Evolutionary conservation across 2,113 vertebrate genomes (phyloP), one percentile per base, ranked within the genome.

Genomic region (Entosphenus tridentatus): DNA sequence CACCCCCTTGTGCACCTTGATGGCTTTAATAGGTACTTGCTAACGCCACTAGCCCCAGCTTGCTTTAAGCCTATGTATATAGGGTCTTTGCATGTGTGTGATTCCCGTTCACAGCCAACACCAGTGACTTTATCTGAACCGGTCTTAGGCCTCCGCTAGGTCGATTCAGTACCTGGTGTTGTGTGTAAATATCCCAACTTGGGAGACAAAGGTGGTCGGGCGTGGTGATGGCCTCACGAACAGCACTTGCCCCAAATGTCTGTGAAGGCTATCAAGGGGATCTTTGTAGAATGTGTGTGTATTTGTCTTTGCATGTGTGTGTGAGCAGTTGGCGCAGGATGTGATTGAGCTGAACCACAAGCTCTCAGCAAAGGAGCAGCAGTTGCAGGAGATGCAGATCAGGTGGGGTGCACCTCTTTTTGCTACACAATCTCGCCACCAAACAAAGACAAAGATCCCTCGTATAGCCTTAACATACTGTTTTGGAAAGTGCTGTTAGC

Each of bases 271-370:
- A 69, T 11, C 12, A 9, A 2, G 10, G 67, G 67, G n/a, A 16
- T 11, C n/a, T 10, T 17, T 54, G 8, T 5, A 13, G 13, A 56
- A 56, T 55, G 11, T 57, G 10, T 71, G 21, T 14, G 55, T 12
- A 69, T 56, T n/a, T 39, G 39, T 56, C 12, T 68, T 57, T 10
- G 5, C 18, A 4, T 69, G 4, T 69, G 8, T 69, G 57, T 65
- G 56, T 58, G 55, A 59, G 12, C 73, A 98, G 93, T 73, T 98
- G 74, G 93, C 93, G 39, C 90, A 96, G 75, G 81, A 78, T 71
- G 92, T 98, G 70, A 98, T 98, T 56, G 89, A 96, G 73, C 80
- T 96, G 71, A 98, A 95, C 74, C 90, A 87, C 78, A 88, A 85
- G 79, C 91, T 98, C 77, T 88, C 93, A 68, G 84, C 84, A 76